Percentiles rank a stretch among this genome's conserved stretches.
phyloP scores from a whole-genome alignment of 2,888 invertebrate genomes.

The Lasioglossum vierecki region DNA sequence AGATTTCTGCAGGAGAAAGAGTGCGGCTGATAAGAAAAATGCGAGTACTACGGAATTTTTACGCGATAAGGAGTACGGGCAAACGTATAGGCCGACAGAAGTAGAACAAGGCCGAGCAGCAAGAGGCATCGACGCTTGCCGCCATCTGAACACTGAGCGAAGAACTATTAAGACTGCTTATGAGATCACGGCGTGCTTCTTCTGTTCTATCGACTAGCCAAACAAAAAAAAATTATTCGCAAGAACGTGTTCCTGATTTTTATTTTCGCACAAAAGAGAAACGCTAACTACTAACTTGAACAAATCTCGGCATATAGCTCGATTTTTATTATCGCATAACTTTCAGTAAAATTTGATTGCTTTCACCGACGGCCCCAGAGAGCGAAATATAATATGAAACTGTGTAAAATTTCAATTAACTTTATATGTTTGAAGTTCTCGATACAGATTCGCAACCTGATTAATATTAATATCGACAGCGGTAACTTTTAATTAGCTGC shows the following conservation, averaged over 20 bases:
- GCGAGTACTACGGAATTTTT: slow-evolving; percentile 9
- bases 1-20: background rate
- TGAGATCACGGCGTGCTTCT: background rate
- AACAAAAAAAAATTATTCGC: background rate
- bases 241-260: background rate
- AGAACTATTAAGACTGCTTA: slow-evolving; percentile 58
- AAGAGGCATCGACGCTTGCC: slow-evolving; percentile 53
- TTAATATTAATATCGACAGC: background rate
- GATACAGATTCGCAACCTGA: background rate
- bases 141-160: slow-evolving; percentile 64
- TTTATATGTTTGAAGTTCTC: background rate
- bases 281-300: background rate
- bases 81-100: slow-evolving; percentile 31
- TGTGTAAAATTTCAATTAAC: background rate
- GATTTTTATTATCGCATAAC: background rate
- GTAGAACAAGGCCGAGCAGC: slow-evolving; percentile 39
- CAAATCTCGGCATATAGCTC: background rate
- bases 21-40: slow-evolving; percentile 18
- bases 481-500: background rate
- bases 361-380: background rate
- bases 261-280: background rate
- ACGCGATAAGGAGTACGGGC: slow-evolving; percentile 30
- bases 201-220: slow-evolving; percentile 25
- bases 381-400: background rate
- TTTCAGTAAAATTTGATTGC: background rate